These are phyloP conservation scores for Rhabdomys pumilio DNA, from an alignment of 2,797 vertebrate genomes.

Conservation along the genomic window DNA sequence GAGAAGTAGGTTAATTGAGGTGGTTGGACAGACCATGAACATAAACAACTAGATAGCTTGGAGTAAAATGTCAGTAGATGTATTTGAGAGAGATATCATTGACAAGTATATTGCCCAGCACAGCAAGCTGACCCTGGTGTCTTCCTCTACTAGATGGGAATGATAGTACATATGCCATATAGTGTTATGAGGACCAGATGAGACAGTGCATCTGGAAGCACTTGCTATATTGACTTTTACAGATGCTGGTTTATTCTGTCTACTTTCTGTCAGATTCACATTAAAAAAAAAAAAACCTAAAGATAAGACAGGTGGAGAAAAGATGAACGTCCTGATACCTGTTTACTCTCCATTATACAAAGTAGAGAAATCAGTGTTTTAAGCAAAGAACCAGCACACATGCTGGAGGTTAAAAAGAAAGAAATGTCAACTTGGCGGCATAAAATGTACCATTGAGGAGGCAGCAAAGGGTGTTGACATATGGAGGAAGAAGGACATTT, in stretches of 20 bases:
- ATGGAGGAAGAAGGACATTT: neutral
- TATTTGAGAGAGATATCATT: slow-evolving; percentile 28
- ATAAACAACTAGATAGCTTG: slow-evolving; percentile 39
- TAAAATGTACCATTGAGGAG: neutral
- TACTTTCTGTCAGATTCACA: neutral
- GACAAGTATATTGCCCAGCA: slow-evolving; percentile 1
- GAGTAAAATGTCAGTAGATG: slow-evolving; percentile 53
- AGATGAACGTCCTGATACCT: neutral
- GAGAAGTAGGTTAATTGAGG: slow-evolving; percentile 75
- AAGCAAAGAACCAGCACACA: neutral
- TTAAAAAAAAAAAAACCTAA: neutral
- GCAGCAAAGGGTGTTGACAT: neutral
- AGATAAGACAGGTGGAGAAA: neutral
- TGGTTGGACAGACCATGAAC: slow-evolving; percentile 22
- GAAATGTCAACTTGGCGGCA: neutral
- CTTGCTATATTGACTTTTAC: neutral
- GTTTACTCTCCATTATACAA: neutral
- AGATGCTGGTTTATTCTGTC: neutral
- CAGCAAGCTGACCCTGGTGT: neutral
- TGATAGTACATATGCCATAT: neutral
- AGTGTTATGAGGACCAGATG: neutral
- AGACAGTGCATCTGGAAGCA: neutral
- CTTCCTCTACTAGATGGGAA: neutral
- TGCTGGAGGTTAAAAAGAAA: neutral
- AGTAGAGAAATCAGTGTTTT: neutral